Evolutionary conservation across 2,888 invertebrate genomes (phyloP), one percentile per base, ranked within the genome.

Genomic region (Priocnemis perturbator): DNA sequence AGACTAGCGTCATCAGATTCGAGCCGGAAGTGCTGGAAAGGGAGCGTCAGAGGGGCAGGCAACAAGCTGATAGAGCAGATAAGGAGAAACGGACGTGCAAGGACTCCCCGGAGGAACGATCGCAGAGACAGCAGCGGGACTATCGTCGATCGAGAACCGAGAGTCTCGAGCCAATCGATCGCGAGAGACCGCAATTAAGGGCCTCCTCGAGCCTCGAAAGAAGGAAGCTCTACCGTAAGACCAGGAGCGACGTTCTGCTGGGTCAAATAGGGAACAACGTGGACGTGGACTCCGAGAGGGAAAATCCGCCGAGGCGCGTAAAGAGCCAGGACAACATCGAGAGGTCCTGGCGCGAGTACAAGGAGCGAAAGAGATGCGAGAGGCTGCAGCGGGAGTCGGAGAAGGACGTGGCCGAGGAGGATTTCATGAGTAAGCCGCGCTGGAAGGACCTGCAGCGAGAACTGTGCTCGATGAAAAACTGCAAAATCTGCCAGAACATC

Each of bases 271-370:
- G 61, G 0, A 62, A 67, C 21, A 76, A 78, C 26, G 2, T 77
- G 0, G 81, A 78, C 26, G 2, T 77, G 0, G 81, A 85, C 45
- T 81, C 82, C 0, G 83, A 81, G 14, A 73, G 55, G 56, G 81
- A 83, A 50, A 71, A 74, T 63, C 63, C 67, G 1, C 64, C 68
- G 50, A 63, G 83, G 30, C 73, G 82, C 0, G 74, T 79, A 17
- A 81, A 76, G 20, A 81, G 81, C 37, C 81, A 85, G 56, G 85
- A 84, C 45, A 84, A 81, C 50, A 73, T 84, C 0, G 83, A 85
- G 48, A 79, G 83, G 3, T 87, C 86, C 15, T 87, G 87, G 87
- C 81, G 83, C 2, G 87, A 86, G 67, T 87, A 86, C 70, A 86
- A 83, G 64, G 86, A 87, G 50, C 73, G 83, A 5, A 86, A 83